Base-by-base conservation (phyloP, 1,140 invertebrate genomes). In the Onthophagus taurus region DNA sequence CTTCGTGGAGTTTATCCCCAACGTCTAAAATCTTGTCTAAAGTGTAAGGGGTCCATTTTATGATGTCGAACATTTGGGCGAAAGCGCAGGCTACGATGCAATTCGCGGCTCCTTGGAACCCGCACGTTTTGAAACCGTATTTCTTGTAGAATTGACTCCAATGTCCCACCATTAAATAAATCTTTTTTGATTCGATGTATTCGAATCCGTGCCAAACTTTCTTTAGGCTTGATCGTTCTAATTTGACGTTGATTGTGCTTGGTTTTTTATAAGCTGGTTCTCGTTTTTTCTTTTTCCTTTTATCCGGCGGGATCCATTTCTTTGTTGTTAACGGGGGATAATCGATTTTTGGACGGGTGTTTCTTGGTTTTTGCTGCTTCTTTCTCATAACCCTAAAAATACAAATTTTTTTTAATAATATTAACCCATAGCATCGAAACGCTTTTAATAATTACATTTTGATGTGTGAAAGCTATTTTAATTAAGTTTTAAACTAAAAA, bases 261-360 rank as follows among this genome's bases (percentile, higher is more conserved):
- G 58, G 58, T 51, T 58, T 60, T 14, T 36, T 26, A 34, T 58
- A 52, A 31, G 50, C 26, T 4, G 47, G 43, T 36, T 44, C 38
- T 12, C 29, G 20, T 36, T 53, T 53, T 12, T 47, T 49, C 31
- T 48, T 54, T 9, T 42, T 33, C 2, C 56, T 45, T 44, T 55
- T 3, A 34, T 63, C 54, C 4, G 58, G 58, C 8, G 60, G 58
- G 14, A 59, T 51, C 60, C 60, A 62, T 55, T 55, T 62, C 33
- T 50, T 56, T 1, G 50, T 55, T 0, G 55, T 46, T 9, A 62
- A 44, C 6, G 58, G 58, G 4, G 60, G 60, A 42, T 62, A 62
- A 5, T 52, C 45, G 26, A 61, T 61, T 20, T 45, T 38, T 5
- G 36, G 36, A 13, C 24, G 46, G 2, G 48, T 19, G 11, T 39